phyloP scores from a whole-genome alignment of 2,797 vertebrate genomes.

The Florisuga fusca region DNA sequence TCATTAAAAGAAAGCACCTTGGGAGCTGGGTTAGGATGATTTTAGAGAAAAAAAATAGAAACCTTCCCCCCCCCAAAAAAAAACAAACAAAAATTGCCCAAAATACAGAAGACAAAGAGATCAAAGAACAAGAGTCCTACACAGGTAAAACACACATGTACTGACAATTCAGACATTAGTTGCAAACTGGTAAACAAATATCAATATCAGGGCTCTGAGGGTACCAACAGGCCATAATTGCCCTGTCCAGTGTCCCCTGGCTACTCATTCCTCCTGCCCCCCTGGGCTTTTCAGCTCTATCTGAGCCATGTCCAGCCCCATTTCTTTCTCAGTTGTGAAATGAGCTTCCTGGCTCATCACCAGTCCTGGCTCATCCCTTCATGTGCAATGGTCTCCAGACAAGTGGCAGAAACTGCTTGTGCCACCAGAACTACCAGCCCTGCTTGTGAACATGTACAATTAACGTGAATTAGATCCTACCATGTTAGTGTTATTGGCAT shows the following conservation, averaged over 20 bases:
- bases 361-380: not conserved
- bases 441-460: not conserved
- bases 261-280: rapidly evolving
- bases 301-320: not conserved
- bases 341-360: not conserved
- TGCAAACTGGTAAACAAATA: not conserved
- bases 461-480: not conserved
- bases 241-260: not conserved
- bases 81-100: too few species aligned
- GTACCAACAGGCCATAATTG: not conserved
- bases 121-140: not conserved
- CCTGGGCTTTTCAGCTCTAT: not conserved
- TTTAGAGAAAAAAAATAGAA: not conserved
- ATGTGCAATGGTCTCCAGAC: not conserved
- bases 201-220: not conserved
- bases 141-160: not conserved
- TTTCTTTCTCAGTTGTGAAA: not conserved
- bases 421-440: too few species aligned
- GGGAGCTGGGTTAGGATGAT: not conserved
- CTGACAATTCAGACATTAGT: not conserved
- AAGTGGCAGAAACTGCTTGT: not conserved
- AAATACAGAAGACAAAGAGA: not conserved
- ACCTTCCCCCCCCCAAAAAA: too few species aligned
- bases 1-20: not conserved
- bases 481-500: not conserved